Conservation (phyloP, 2,113 vertebrate genomes). For the Ailuropoda melanoleuca region DNA sequence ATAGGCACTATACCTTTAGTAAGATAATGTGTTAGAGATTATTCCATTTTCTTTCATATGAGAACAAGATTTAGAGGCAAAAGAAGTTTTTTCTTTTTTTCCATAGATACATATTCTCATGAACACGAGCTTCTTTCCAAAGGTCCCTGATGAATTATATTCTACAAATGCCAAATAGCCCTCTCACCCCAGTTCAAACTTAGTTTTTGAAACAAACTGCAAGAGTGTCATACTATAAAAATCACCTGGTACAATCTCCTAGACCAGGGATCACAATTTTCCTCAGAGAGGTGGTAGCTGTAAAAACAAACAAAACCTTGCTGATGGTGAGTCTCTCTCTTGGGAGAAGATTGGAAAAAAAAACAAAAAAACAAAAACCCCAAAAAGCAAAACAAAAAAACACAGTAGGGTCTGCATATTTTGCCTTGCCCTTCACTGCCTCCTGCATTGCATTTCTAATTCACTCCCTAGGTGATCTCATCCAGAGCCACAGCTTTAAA, state of each 20-base stretch:
- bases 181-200: background rate
- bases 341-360: background rate
- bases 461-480: background rate
- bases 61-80: background rate
- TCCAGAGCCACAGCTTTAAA: background rate
- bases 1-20: conserved; percentile 18
- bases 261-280: background rate
- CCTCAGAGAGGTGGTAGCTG: conserved; percentile 56
- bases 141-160: background rate
- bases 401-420: conserved; percentile 9
- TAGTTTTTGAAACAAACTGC: conserved; percentile 63
- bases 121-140: background rate
- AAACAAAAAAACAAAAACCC: background rate
- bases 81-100: background rate
- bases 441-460: background rate
- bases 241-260: conserved; percentile 66
- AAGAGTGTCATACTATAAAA: conserved; percentile 65
- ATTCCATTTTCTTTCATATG: background rate
- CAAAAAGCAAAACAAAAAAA: background rate
- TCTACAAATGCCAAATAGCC: background rate
- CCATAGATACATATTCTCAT: background rate
- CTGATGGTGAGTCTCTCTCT: background rate
- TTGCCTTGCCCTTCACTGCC: background rate
- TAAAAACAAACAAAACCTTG: conserved; percentile 54
- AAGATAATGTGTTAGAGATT: background rate